Percentiles rank a stretch among this genome's conserved stretches.
phyloP scores from a whole-genome alignment of 2,888 invertebrate species.

The Alloscopus bannaensis region DNA sequence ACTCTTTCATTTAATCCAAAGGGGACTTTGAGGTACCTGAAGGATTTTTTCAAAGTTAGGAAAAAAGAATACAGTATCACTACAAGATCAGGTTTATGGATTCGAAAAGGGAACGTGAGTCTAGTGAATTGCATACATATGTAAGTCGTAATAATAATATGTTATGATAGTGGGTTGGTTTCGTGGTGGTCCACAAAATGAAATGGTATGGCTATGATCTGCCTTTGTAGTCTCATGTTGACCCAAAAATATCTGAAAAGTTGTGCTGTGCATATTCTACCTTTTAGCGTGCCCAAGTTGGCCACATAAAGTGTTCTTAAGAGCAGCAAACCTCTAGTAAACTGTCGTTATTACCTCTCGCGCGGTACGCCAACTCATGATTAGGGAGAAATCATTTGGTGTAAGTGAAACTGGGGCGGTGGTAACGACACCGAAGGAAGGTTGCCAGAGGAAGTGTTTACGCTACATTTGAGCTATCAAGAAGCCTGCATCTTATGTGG shows the following conservation, averaged over 20 bases:
- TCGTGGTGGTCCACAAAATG: conserved; percentile 17
- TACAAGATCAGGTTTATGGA: conserved; percentile 46
- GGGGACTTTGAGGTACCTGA: conserved; percentile 4
- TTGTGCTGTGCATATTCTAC: too few species aligned
- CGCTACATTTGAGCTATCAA: conserved; percentile 36
- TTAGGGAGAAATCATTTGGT: conserved; percentile 51
- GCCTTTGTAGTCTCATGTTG: conserved; percentile 30
- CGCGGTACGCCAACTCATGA: conserved; percentile 32
- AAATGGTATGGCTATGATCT: conserved; percentile 32
- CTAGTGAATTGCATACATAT: conserved; percentile 39
- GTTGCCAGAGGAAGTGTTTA: conserved; percentile 39
- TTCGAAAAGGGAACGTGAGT: conserved; percentile 52
- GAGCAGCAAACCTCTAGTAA: conserved; percentile 28
- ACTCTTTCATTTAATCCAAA: conserved; percentile 5
- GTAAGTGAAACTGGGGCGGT: conserved; percentile 45
- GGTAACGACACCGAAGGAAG: conserved; percentile 12
- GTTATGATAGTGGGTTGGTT: too few species aligned
- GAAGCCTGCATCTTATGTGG: conserved; percentile 22
- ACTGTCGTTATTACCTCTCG: conserved; percentile 19
- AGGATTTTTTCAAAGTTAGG: too few species aligned
- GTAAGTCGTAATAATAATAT: conserved; percentile 5
- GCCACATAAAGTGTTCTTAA: conserved; percentile 46
- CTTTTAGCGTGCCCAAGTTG: conserved; percentile 9
- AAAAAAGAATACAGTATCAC: conserved; percentile 34
- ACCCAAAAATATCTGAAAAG: conserved; percentile 32